phyloP scores from a whole-genome alignment of 2,888 invertebrate species.

The Drosophila siamana region DNA sequence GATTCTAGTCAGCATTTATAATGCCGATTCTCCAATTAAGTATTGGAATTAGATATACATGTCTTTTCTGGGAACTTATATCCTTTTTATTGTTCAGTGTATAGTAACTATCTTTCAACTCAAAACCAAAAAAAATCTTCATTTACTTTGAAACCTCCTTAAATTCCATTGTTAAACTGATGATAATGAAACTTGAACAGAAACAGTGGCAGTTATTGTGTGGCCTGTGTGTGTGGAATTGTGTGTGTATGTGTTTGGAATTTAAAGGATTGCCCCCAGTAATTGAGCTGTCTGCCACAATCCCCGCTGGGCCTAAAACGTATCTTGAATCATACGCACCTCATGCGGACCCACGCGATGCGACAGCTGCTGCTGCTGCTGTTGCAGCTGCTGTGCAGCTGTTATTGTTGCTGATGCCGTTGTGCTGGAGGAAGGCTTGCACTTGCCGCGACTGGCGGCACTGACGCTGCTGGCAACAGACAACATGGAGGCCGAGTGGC shows the following conservation, averaged over 20 bases:
- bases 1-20: no score
- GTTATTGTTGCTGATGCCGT: slow-evolving; percentile 42
- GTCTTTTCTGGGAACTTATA: no score
- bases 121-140: no score
- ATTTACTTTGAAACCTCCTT: neutral
- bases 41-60: no score
- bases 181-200: neutral
- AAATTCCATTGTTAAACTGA: neutral
- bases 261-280: neutral
- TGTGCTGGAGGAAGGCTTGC: slow-evolving; percentile 53
- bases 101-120: no score
- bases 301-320: neutral
- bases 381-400: neutral
- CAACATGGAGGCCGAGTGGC: slow-evolving; percentile 73
- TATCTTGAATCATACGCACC: slow-evolving; percentile 61
- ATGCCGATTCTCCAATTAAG: no score
- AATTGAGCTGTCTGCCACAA: slow-evolving; percentile 11
- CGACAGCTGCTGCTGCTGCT: slow-evolving; percentile 42
- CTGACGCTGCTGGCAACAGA: slow-evolving; percentile 75
- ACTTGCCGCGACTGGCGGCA: slow-evolving; percentile 67
- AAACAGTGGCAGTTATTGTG: neutral
- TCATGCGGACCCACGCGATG: slow-evolving; percentile 58
- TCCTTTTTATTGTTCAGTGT: no score
- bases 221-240: neutral
- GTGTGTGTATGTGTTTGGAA: slow-evolving; percentile 13